Evolutionary conservation across 2,888 invertebrate species (phyloP).

Genomic region (Melolontha melolontha): DNA sequence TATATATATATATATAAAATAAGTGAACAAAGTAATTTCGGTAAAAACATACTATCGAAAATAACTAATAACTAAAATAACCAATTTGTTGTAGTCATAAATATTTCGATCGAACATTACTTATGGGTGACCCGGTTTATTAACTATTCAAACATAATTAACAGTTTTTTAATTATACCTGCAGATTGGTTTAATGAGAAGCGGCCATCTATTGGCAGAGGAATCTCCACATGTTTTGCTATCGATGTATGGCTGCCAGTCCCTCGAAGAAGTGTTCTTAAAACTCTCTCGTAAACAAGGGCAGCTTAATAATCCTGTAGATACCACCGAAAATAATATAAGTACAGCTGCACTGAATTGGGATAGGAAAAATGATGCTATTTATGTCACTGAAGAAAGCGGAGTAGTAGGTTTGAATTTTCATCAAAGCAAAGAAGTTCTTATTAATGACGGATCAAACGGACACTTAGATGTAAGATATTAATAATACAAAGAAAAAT

Average conservation of each 20-base stretch:
- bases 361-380: conserved; percentile 84
- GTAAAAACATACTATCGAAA: too few species aligned
- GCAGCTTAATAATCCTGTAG: conserved; percentile 68
- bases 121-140: too few species aligned
- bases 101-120: too few species aligned
- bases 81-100: too few species aligned
- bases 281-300: conserved; percentile 87
- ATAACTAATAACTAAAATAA: too few species aligned
- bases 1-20: too few species aligned
- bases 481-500: too few species aligned
- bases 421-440: conserved; percentile 90
- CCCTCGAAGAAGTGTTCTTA: conserved; percentile 92
- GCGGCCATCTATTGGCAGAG: conserved; percentile 90
- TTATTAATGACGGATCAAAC: conserved; percentile 80
- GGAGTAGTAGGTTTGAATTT: conserved; percentile 90
- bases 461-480: conserved; percentile 71
- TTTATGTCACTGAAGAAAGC: conserved; percentile 87
- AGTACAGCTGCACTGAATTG: conserved; percentile 85
- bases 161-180: neutral
- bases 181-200: conserved; percentile 94
- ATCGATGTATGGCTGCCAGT: conserved; percentile 84
- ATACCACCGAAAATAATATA: conserved; percentile 80
- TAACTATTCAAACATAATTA: too few species aligned
- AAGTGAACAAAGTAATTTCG: too few species aligned
- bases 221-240: conserved; percentile 88